Conservation (phyloP, 2,888 invertebrate species). For the Coremacera marginata region DNA sequence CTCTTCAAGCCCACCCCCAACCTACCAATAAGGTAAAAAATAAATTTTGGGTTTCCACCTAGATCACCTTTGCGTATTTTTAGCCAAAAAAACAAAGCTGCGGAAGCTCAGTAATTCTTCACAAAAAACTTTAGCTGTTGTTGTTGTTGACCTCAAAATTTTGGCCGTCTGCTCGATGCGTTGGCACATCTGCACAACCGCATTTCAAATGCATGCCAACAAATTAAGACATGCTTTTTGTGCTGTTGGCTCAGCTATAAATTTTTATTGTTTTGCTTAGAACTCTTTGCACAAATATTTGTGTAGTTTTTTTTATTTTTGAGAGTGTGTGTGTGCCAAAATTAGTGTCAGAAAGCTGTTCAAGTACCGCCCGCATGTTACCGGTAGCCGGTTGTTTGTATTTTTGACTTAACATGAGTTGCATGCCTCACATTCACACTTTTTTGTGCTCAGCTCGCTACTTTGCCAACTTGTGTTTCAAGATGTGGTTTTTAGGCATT, state of each 20-base stretch:
- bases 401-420: slow-evolving; percentile 24
- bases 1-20: no score
- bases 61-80: no score
- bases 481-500: neutral
- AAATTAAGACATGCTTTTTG: slow-evolving; percentile 33
- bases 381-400: neutral
- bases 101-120: slow-evolving; percentile 34
- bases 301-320: no score
- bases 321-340: slow-evolving; percentile 9
- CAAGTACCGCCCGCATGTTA: slow-evolving; percentile 2
- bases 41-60: no score
- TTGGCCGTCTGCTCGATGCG: slow-evolving; percentile 7
- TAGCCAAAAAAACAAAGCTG: slow-evolving; percentile 11
- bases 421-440: slow-evolving; percentile 30
- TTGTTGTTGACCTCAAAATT: slow-evolving; percentile 21
- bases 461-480: neutral
- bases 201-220: slow-evolving; percentile 33
- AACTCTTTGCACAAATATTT: neutral
- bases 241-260: neutral
- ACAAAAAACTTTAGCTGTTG: neutral
- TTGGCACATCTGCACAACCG: slow-evolving; percentile 16
- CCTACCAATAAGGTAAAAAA: no score
- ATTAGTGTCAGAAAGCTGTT: slow-evolving; percentile 40
- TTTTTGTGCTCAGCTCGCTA: neutral
- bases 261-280: slow-evolving; percentile 3